Percentiles rank a stretch among this genome's conserved stretches.
These are phyloP conservation scores for Colistium nudipinnis DNA, from an alignment of 2,113 vertebrate genomes.

Conservation along the genomic window DNA sequence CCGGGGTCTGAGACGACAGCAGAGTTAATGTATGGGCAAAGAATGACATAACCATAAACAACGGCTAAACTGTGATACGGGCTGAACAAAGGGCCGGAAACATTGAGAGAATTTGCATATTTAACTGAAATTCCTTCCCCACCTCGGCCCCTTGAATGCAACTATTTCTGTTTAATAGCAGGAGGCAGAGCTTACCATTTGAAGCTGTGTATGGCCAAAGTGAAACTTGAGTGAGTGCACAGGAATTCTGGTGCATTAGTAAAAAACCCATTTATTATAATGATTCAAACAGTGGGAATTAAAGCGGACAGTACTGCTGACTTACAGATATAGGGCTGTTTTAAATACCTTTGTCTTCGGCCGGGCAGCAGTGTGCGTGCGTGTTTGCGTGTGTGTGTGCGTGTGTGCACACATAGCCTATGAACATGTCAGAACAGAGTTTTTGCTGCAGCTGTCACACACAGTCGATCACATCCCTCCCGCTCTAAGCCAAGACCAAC, in stretches of 20 bases:
- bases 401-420: not conserved
- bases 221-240: constrained; percentile 4
- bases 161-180: not conserved
- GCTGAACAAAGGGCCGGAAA: constrained; percentile 1
- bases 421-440: constrained; percentile 4
- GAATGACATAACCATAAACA: no score
- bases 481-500: constrained; percentile 26
- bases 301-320: constrained; percentile 32
- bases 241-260: not conserved
- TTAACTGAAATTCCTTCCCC: constrained; percentile 20
- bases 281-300: constrained; percentile 26
- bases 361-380: not conserved
- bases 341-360: constrained; percentile 8
- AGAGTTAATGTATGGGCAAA: no score
- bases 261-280: constrained; percentile 36
- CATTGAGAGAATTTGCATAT: constrained; percentile 25
- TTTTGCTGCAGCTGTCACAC: constrained; percentile 34
- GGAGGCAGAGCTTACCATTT: constrained; percentile 1
- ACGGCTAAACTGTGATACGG: no score
- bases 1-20: no score
- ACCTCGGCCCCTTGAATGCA: constrained; percentile 4
- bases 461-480: constrained; percentile 14
- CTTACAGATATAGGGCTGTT: constrained; percentile 9
- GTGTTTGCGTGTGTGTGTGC: constrained; percentile 11
- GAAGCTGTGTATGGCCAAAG: not conserved